Evolutionary conservation across 2,888 invertebrate species (phyloP).

Genomic region (Desoria tigrina): DNA sequence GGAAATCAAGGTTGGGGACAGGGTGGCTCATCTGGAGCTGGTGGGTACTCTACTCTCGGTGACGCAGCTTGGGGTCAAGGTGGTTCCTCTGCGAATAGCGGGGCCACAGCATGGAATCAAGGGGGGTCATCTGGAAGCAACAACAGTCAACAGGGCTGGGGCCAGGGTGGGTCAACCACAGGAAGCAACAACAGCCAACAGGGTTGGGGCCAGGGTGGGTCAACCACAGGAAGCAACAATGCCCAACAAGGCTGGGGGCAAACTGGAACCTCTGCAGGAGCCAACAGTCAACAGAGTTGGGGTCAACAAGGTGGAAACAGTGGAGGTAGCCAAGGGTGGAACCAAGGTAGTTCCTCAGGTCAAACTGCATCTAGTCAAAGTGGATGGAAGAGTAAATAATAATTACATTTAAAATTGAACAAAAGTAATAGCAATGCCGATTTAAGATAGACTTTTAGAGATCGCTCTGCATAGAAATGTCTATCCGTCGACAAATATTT

Average conservation of each 20-base stretch:
- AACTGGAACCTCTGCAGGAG: neutral
- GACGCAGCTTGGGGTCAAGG: neutral
- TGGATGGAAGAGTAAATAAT: too few species aligned
- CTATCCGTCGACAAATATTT: too few species aligned
- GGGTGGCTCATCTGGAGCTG: neutral
- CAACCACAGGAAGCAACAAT: slow-evolving; percentile 8
- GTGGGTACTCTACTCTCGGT: neutral
- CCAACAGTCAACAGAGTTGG: slow-evolving; percentile 11
- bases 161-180: slow-evolving; percentile 19
- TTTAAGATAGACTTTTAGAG: too few species aligned
- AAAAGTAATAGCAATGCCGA: too few species aligned
- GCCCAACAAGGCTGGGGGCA: neutral
- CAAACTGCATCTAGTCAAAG: too few species aligned
- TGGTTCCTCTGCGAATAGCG: neutral
- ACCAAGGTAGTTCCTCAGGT: too few species aligned
- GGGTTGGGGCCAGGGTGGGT: slow-evolving; percentile 14
- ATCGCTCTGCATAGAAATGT: too few species aligned
- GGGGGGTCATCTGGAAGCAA: neutral
- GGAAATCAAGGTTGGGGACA: neutral
- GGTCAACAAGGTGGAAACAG: neutral
- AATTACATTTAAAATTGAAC: too few species aligned
- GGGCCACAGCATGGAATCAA: too few species aligned
- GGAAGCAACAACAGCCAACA: slow-evolving; percentile 1
- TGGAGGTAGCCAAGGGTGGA: neutral
- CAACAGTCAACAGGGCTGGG: slow-evolving; percentile 4